phyloP scores from a whole-genome alignment of 2,888 invertebrate genomes.

The Catocala sponsa region DNA sequence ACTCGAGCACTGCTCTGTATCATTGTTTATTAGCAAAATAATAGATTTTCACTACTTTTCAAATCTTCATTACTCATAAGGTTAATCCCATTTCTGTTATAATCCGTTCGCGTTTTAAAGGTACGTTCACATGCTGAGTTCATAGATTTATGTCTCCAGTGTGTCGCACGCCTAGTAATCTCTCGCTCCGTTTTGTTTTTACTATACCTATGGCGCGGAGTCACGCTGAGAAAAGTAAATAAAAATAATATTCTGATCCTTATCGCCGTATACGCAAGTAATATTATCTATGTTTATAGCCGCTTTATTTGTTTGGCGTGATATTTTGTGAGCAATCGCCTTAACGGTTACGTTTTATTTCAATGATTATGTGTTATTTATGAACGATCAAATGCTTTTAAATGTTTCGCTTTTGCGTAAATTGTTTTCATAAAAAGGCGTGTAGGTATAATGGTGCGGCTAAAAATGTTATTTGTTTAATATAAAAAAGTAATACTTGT shows the following conservation, averaged over 20 bases:
- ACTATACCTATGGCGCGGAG: conserved; percentile 44
- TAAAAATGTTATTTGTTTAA: not conserved
- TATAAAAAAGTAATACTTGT: no score
- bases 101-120: no score
- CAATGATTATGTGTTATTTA: conserved; percentile 43
- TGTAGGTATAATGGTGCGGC: conserved; percentile 1
- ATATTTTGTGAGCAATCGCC: conserved; percentile 43
- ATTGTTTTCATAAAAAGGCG: conserved; percentile 13
- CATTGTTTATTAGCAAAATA: no score
- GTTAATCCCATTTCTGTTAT: no score
- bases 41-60: no score
- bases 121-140: no score
- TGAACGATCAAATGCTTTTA: conserved; percentile 34
- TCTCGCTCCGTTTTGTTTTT: conserved; percentile 44
- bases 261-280: conserved; percentile 38
- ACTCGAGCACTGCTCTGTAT: no score
- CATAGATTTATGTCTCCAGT: not conserved
- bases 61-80: no score
- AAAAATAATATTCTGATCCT: conserved; percentile 59
- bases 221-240: conserved; percentile 51
- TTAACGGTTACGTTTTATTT: conserved; percentile 42
- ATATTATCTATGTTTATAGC: conserved; percentile 47
- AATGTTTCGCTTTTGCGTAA: conserved; percentile 12
- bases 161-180: conserved; percentile 21
- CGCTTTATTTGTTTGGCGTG: conserved; percentile 39